Conservation (phyloP, 2,888 invertebrate genomes). For the Plusia festucae region DNA sequence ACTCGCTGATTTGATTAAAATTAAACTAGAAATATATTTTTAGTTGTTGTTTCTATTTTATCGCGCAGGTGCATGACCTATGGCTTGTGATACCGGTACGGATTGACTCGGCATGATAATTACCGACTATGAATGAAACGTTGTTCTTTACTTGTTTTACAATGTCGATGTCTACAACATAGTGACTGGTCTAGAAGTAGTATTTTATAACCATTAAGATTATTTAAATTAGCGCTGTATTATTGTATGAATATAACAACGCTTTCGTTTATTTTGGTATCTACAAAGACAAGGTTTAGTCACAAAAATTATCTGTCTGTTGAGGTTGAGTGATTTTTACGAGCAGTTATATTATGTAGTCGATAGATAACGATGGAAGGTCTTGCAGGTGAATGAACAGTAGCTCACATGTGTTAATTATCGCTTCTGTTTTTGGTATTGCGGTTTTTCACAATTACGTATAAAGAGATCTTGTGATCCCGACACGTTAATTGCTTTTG, state of each 20-base stretch:
- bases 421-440: conserved; percentile 78
- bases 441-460: conserved; percentile 72
- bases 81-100: conserved; percentile 65
- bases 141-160: conserved; percentile 33
- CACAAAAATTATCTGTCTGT: conserved; percentile 35
- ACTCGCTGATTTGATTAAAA: conserved; percentile 15
- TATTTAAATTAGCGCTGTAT: conserved; percentile 30
- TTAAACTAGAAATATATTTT: conserved; percentile 24
- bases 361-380: conserved; percentile 44
- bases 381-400: conserved; percentile 79
- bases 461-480: conserved; percentile 63
- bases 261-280: conserved; percentile 25
- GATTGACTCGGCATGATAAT: conserved; percentile 43
- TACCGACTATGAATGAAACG: conserved; percentile 44
- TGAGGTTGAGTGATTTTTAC: conserved; percentile 45
- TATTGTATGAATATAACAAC: conserved; percentile 12
- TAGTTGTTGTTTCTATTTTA: conserved; percentile 33
- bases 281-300: conserved; percentile 15
- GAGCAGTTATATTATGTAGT: conserved; percentile 29
- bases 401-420: conserved; percentile 82
- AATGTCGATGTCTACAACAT: conserved; percentile 26
- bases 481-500: conserved; percentile 52
- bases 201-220: conserved; percentile 15
- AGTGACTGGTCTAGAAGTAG: conserved; percentile 26
- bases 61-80: conserved; percentile 60